Conservation (phyloP, 2,888 invertebrate species). For the Lochmaea capreae region DNA sequence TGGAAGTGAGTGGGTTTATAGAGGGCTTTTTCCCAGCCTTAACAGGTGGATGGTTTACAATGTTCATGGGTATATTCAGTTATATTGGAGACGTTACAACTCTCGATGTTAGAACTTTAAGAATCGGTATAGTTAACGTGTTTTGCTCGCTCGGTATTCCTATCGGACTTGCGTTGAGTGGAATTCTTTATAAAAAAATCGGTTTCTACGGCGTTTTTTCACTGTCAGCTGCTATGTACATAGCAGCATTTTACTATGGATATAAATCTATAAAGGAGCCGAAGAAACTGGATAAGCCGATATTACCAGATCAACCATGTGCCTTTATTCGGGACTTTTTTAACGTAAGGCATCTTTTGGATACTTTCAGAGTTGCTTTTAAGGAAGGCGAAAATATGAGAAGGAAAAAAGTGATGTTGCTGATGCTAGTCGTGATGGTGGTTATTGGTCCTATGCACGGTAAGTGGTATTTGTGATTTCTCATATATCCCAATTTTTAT, state of each 20-base stretch:
- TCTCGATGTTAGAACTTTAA: slow-evolving; percentile 82
- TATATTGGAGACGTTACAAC: slow-evolving; percentile 90
- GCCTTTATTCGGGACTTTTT: slow-evolving; percentile 78
- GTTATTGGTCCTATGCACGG: slow-evolving; percentile 89
- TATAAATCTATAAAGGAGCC: slow-evolving; percentile 79
- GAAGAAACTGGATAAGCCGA: slow-evolving; percentile 68
- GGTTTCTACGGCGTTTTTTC: slow-evolving; percentile 87
- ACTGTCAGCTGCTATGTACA: slow-evolving; percentile 79
- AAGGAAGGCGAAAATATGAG: slow-evolving; percentile 81
- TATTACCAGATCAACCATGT: slow-evolving; percentile 67
- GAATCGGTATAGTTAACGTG: slow-evolving; percentile 89
- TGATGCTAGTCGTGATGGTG: slow-evolving; percentile 85
- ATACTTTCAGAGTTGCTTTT: slow-evolving; percentile 84
- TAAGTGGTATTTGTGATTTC: slow-evolving; percentile 64
- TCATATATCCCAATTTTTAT: neutral
- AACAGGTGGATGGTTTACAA: slow-evolving; percentile 89
- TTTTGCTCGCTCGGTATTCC: slow-evolving; percentile 91
- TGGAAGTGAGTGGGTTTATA: slow-evolving; percentile 83
- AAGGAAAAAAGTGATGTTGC: slow-evolving; percentile 78
- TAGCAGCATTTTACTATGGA: slow-evolving; percentile 81
- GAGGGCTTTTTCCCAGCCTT: slow-evolving; percentile 86
- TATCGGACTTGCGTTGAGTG: slow-evolving; percentile 89
- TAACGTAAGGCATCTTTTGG: slow-evolving; percentile 79
- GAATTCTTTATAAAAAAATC: slow-evolving; percentile 80
- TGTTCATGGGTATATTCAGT: slow-evolving; percentile 91